Evolutionary conservation across 2,113 vertebrate species (phyloP), one percentile per base, ranked within the genome.

Genomic region (Murina feae): DNA sequence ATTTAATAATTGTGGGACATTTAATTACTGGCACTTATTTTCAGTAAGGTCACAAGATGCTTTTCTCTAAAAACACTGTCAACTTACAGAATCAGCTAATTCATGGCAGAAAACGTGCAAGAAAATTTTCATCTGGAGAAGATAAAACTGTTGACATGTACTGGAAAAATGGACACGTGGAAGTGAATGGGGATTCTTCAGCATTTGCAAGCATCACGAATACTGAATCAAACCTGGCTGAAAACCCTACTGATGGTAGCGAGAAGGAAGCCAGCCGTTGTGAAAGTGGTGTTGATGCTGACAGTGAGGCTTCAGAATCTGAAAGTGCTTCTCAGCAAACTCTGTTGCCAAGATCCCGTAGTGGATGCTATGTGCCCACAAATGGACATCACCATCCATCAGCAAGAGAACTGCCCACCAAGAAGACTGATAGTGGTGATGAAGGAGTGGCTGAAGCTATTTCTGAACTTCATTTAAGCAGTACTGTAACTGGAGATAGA

Each of bases 221-320:
- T 4, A 2, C 66, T 0, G 98, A 97, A 18, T 93, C 55, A 0
- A 72, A 98, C 0, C 95, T 97, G 7, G 98, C 98, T 0, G 98
- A 98, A 32, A 99, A 99, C 96, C 99, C 99, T n/a, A 99, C 99
- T 0, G 99, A 99, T 0, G 98, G 98, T 97, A 99, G 99, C 0
- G 99, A 99, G 90, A 99, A 98, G 96, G 99, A 99, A 88, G 98
- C 97, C 1, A 98, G 98, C 76, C 98, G 94, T 82, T 99, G 98
- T 0, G 99, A 99, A 92, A 99, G 99, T 97, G 99, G 99, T 71
- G 98, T 99, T 4, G 99, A 99, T 55, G 99, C 99, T 0, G 99
- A 99, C 98, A 99, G 99, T 0, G 99, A 99, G 96, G 99, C 99
- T 42, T 99, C 99, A 0, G 99, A 99, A 83, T 99, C 98, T 0